Evolutionary conservation across 2,888 invertebrate genomes (phyloP), one percentile per base, ranked within the genome.

Genomic region (Oasisia sp.): DNA sequence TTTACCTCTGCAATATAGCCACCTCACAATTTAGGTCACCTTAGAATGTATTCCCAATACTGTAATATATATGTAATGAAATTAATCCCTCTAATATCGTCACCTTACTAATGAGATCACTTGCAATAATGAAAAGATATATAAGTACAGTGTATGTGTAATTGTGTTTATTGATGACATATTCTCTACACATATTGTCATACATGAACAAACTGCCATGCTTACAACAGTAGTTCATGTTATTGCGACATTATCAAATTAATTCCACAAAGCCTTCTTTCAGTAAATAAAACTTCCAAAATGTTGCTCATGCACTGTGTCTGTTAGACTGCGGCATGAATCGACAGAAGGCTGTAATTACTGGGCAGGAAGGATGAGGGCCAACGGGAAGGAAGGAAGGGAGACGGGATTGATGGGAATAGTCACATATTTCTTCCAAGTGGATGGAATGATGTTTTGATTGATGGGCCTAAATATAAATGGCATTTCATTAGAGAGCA

Each of bases 361-460:
- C 74, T 74, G 74, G 27, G 74, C 27, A 27, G 74, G 74, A 74
- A 19, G 74, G 74, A 74, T 7, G 74, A 7, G 7, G 27, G 27
- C 74, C 3, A 27, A 27, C 14, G 27, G 74, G 74, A 74, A 74
- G 74, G 14, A 14, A 58, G 58, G 74, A 74, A 74, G 74, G 14
- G 74, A 74, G n/a, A 74, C 74, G 27, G 74, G 74, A 74, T 74
- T 74, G 74, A 19, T 74, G 74, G 74, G 74, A 14, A 74, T 74
- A 74, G 14, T 27, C 74, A 27, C 74, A 19, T 74, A 74, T 74
- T 74, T 74, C 74, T 74, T 74, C 38, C 19, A 74, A 74, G 74
- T 74, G 74, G 74, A 74, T 74, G 74, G 74, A 74, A 74, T 74
- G 74, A 74, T 27, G 27, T 74, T 74, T 74, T 74, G 74, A 74